These are phyloP conservation scores for Prionailurus viverrinus DNA, from an alignment of 2,113 vertebrate genomes.

Conservation along the genomic window DNA sequence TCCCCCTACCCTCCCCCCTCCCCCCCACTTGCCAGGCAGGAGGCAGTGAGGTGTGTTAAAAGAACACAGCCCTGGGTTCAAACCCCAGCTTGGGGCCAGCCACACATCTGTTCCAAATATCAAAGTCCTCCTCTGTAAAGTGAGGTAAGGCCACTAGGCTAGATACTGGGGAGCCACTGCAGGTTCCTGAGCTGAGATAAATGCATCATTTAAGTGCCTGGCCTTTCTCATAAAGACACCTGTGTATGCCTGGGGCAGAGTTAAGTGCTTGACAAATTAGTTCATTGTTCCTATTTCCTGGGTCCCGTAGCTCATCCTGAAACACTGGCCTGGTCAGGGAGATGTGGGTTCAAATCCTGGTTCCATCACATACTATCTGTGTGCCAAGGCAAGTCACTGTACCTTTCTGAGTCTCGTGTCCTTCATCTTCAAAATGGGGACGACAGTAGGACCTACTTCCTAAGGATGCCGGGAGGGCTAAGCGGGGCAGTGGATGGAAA, in stretches of 20 bases:
- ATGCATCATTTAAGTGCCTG: background rate
- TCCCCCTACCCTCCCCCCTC: fast-evolving
- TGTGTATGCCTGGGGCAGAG: background rate
- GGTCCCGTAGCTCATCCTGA: background rate
- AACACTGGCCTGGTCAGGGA: background rate
- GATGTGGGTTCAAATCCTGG: background rate
- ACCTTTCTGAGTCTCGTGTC: background rate
- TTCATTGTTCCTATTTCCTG: background rate
- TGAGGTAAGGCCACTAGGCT: background rate
- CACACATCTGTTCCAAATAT: background rate
- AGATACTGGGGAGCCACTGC: background rate
- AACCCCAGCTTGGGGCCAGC: background rate
- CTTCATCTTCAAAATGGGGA: background rate
- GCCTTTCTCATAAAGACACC: background rate
- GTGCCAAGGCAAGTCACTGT: background rate
- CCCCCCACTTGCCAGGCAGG: background rate
- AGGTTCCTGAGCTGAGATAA: background rate
- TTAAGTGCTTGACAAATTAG: background rate
- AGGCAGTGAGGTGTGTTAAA: background rate
- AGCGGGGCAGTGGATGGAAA: background rate
- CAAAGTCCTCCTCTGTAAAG: background rate
- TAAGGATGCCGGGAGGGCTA: background rate
- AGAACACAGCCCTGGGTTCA: background rate
- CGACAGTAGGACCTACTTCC: background rate
- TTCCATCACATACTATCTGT: background rate